Base-by-base conservation (phyloP, 2,797 vertebrate species). In the Cuculus canorus region DNA sequence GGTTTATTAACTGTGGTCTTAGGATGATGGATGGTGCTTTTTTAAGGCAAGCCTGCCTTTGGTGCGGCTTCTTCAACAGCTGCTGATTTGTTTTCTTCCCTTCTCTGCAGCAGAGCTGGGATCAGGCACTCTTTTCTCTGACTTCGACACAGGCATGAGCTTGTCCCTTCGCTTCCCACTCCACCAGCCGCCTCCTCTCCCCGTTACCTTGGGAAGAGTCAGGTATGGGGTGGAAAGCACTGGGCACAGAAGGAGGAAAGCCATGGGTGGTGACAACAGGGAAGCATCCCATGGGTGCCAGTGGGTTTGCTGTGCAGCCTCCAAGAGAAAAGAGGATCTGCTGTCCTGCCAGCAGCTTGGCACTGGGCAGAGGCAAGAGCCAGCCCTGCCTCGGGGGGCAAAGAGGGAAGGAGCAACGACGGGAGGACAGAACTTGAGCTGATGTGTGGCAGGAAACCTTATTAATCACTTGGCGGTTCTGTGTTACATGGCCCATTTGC, bases 401-500 rank as follows among this genome's bases (percentile, higher is more conserved):
- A 50, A 41, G 60, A 61, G 71, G 52, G 47, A 59, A 69, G 56
- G 27, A 53, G 15, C 15, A 3, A 4, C 19, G 65, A 32, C 75
- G 60, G n/a, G 12, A 27, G 61, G 56, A 76, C 35, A 79, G 54
- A 45, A 41, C 64, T 61, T 48, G 18, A 41, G 33, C 70, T 86
- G 57, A 12, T 66, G 30, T 21, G 17, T 76, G 64, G 5, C 1
- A 1, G n/a, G 43, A 30, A 69, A 25, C 53, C 3, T 96, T 92
- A 95, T 96, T 95, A 96, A 96, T 92, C 70, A 86, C 43, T 81
- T 48, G 56, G 47, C 27, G 10, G 53, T 13, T 28, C 79, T 9
- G 28, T 54, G 54, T 95, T 96, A 88, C 75, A 75, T 48, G 95
- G 97, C 85, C 96, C 96, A 68, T 97, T 97, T 96, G 85, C 83